Evolutionary conservation across 2,797 vertebrate genomes (phyloP), one percentile per base, ranked within the genome.

Genomic region (Myoxocephalus aenaeus): DNA sequence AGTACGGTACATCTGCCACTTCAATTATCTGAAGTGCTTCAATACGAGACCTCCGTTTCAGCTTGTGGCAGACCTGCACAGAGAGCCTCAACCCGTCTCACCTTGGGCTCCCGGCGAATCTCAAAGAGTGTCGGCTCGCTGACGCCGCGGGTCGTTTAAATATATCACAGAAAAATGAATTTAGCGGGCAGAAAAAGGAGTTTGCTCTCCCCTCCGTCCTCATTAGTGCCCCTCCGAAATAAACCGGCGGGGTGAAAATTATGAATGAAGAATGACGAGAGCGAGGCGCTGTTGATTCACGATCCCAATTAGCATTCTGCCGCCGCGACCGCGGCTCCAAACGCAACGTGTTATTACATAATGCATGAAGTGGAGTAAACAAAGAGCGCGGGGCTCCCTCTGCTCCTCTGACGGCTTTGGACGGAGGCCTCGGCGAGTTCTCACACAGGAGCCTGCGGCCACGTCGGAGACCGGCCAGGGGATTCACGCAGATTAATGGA

Each of bases 401-500:
- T 54, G 40, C 61, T 80, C 25, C 50, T 80, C 38, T 22, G 58
- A 74, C 70, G 46, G 79, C 63, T 78, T 62, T 75, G 82, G 57
- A 73, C 42, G 72, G 58, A 83, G 74, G 80, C 80, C 79, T 85
- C 62, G 22, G 65, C 29, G 29, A 77, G 77, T 66, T 77, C 82
- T 70, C 77, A 82, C 82, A 87, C 85, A 89, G 86, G 68, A 70
- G 89, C 89, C 92, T 48, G 73, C 85, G 91, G 92, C 83, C 87
- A 70, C 86, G 81, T 75, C 81, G 76, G 89, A 82, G 87, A 86
- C 81, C 89, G 70, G 90, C 90, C 84, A n/a, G 72, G 93, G 92
- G 92, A 95, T 87, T 93, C 87, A 61, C 70, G 80, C 84, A 94
- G 90, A 95, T 95, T 95, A 95, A 94, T 94, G 89, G 90, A 92